These are phyloP conservation scores for Myotis findleyi DNA, from an alignment of 2,797 vertebrate species.

Conservation along the genomic window DNA sequence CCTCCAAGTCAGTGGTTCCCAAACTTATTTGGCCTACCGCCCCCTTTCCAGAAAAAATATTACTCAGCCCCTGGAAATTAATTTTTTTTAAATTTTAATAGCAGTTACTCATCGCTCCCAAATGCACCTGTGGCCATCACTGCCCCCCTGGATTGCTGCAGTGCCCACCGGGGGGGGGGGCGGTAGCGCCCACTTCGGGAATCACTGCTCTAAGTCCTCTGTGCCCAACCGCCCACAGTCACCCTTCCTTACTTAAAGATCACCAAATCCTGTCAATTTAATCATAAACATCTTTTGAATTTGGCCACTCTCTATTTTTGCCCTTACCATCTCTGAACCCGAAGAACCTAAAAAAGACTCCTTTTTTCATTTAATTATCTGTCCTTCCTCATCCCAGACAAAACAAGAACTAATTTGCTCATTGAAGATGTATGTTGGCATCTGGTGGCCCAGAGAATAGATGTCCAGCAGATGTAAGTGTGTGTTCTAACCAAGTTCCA, in stretches of 20 bases:
- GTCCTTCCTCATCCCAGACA: background rate
- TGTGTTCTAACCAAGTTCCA: background rate
- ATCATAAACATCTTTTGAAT: constrained; percentile 1
- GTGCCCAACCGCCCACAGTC: background rate
- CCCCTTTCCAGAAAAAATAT: no score
- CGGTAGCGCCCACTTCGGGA: no score
- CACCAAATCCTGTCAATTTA: background rate
- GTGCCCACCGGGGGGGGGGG: no score
- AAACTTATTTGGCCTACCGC: no score
- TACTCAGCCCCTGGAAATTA: no score
- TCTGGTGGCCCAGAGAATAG: background rate
- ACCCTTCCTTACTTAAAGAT: background rate
- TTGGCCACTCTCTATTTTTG: background rate
- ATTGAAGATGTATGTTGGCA: background rate
- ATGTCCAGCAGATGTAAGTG: background rate
- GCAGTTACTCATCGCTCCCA: no score
- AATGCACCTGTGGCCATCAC: no score
- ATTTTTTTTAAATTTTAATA: no score
- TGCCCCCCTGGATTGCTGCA: no score
- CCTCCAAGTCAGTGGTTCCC: background rate
- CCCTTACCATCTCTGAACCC: background rate
- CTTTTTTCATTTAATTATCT: background rate
- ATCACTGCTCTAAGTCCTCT: background rate
- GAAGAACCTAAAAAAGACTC: background rate
- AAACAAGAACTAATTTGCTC: background rate